These are phyloP conservation scores for Acheta domesticus DNA, from an alignment of 2,888 invertebrate genomes.

Conservation along the genomic window DNA sequence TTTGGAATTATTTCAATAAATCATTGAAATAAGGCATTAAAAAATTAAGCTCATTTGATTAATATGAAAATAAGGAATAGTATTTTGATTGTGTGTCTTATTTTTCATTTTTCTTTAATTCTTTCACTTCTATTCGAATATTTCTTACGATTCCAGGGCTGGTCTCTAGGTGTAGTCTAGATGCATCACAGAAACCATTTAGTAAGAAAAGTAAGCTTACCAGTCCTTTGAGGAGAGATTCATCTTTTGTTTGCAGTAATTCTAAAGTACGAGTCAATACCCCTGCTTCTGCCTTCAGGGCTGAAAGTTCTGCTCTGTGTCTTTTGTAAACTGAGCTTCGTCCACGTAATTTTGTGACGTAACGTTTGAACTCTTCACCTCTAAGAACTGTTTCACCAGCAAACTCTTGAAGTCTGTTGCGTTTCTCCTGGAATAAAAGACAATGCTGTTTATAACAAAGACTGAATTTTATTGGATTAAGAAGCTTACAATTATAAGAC, in stretches of 20 bases:
- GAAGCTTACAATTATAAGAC: too few species aligned
- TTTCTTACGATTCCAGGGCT: too few species aligned
- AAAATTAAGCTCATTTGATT: not conserved
- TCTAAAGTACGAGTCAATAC: conserved; percentile 72
- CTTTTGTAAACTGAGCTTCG: conserved; percentile 80
- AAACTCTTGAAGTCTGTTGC: conserved; percentile 47
- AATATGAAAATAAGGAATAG: not conserved
- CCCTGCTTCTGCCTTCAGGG: conserved; percentile 71
- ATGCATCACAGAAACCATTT: too few species aligned
- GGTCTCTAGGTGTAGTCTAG: too few species aligned
- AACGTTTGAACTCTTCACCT: conserved; percentile 81
- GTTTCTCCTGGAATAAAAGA: conserved; percentile 45
- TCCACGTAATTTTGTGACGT: conserved; percentile 74
- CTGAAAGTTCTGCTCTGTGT: conserved; percentile 70
- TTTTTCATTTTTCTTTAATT: not conserved
- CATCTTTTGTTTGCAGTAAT: conserved; percentile 58
- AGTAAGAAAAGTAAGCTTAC: conserved; percentile 44
- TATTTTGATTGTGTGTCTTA: not conserved
- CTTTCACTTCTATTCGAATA: not conserved
- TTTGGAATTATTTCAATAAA: too few species aligned
- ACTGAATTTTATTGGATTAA: too few species aligned
- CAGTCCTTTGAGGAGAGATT: conserved; percentile 54
- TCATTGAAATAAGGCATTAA: too few species aligned
- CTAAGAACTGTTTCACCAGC: conserved; percentile 67
- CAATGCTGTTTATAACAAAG: not conserved